These are phyloP conservation scores for Drosophila subquinaria DNA, from an alignment of 2,888 invertebrate species.

Conservation along the genomic window DNA sequence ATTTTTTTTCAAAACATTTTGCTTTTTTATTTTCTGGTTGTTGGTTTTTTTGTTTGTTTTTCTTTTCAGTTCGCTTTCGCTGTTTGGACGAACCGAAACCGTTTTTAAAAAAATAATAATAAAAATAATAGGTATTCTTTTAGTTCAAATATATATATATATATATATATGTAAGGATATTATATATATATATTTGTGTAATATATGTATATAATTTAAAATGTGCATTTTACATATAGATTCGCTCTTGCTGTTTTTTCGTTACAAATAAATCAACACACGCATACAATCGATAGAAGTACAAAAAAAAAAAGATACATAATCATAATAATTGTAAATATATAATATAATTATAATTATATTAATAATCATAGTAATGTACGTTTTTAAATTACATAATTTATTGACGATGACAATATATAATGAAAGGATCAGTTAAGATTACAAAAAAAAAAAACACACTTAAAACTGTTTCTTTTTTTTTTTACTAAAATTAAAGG, in stretches of 20 bases:
- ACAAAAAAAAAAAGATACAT: slow-evolving; percentile 38
- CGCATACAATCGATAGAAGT: slow-evolving; percentile 34
- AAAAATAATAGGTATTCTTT: slow-evolving; percentile 61
- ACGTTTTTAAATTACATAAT: slow-evolving; percentile 24
- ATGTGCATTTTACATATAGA: slow-evolving; percentile 70
- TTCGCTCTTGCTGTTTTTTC: slow-evolving; percentile 48
- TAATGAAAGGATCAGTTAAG: slow-evolving; percentile 21
- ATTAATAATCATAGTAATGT: slow-evolving; percentile 27
- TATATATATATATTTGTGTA: slow-evolving; percentile 45
- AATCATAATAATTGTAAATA: slow-evolving; percentile 29
- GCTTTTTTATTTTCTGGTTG: slow-evolving; percentile 59
- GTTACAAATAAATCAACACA: slow-evolving; percentile 51
- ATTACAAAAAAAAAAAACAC: slow-evolving; percentile 45
- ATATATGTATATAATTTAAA: slow-evolving; percentile 59
- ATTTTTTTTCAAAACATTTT: slow-evolving; percentile 64
- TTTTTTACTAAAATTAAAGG: slow-evolving; percentile 67
- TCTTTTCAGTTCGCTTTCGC: slow-evolving; percentile 35
- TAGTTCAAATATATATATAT: slow-evolving; percentile 7
- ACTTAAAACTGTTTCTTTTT: slow-evolving; percentile 51
- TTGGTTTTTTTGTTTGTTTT: slow-evolving; percentile 39
- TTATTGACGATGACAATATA: slow-evolving; percentile 32
- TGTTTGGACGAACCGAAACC: slow-evolving; percentile 35
- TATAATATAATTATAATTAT: slow-evolving; percentile 28
- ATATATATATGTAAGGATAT: slow-evolving; percentile 38
- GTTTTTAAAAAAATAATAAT: slow-evolving; percentile 66